These are phyloP conservation scores for Oligia strigilis DNA, from an alignment of 2,888 invertebrate species.

Conservation along the genomic window DNA sequence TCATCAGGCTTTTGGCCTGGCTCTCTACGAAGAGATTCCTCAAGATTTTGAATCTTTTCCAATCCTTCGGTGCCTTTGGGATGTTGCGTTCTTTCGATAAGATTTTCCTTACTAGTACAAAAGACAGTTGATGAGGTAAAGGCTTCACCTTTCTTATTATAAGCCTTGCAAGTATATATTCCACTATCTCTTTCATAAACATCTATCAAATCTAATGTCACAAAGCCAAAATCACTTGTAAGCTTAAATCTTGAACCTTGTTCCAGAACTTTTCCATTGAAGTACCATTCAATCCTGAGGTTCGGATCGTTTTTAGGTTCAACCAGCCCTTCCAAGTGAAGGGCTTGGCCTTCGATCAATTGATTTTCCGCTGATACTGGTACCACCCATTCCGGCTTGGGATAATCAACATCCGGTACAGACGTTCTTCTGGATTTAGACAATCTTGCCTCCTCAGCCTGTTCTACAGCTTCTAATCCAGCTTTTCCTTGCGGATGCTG, in stretches of 20 bases:
- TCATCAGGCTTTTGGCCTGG: conserved; percentile 92
- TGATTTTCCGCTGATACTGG: conserved; percentile 95
- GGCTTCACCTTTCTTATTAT: conserved; percentile 96
- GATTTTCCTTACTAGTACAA: conserved; percentile 94
- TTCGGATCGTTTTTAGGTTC: conserved; percentile 98
- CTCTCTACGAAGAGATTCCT: conserved; percentile 95
- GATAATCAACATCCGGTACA: conserved; percentile 94
- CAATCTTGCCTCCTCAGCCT: conserved; percentile 95
- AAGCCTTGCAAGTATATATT: conserved; percentile 97
- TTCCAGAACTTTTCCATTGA: conserved; percentile 96
- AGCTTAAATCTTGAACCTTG: conserved; percentile 97
- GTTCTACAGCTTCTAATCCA: conserved; percentile 96
- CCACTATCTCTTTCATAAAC: conserved; percentile 98
- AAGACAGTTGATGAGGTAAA: conserved; percentile 97
- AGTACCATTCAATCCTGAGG: conserved; percentile 97
- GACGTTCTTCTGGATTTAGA: conserved; percentile 93
- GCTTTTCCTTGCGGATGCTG: conserved; percentile 98
- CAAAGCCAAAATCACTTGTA: conserved; percentile 98
- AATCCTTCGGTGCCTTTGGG: conserved; percentile 98
- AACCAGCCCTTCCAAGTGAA: conserved; percentile 98
- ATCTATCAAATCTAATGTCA: conserved; percentile 97
- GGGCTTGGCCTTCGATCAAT: conserved; percentile 94
- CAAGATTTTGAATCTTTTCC: conserved; percentile 97
- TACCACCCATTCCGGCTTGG: conserved; percentile 96
- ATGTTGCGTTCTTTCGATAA: conserved; percentile 97